A percentile compares a stretch with the other conserved stretches of the same genome.
phyloP scores from a whole-genome alignment of 35 echinoderm and acorn worm genomes.

The Heliocidaris tuberculata region DNA sequence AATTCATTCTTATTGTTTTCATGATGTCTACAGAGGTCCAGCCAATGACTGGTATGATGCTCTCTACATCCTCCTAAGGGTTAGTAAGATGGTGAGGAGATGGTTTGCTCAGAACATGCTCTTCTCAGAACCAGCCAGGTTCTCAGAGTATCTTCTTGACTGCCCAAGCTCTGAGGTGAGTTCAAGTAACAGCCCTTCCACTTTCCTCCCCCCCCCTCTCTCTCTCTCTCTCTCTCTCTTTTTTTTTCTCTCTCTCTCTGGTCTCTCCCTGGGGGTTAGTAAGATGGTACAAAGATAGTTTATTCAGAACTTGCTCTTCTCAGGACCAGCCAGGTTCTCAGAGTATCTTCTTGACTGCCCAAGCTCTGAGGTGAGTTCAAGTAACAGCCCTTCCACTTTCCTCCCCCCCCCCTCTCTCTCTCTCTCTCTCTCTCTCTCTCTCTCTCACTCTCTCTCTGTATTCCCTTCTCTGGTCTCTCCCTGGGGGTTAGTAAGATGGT shows the following conservation, averaged over 20 bases:
- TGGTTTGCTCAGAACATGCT: conserved; percentile 98
- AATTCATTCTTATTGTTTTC: background rate
- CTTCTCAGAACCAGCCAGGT: conserved; percentile 84
- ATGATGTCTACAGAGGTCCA: conserved; percentile 65
- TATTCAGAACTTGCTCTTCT: conserved; percentile 92
- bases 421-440: too few species aligned
- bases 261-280: conserved; percentile 66
- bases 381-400: background rate
- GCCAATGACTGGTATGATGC: conserved; percentile 98
- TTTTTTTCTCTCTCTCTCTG: too few species aligned
- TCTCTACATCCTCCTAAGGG: conserved; percentile 78
- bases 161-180: conserved; percentile 94
- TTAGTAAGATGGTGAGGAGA: conserved; percentile 76
- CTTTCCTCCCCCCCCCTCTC: too few species aligned
- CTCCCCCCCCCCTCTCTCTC: background rate
- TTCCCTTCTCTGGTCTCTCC: too few species aligned
- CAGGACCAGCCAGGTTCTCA: conserved; percentile 82
- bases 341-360: conserved; percentile 97
- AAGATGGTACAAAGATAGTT: conserved; percentile 87
- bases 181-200: background rate
- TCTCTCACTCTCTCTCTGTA: too few species aligned
- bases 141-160: conserved; percentile 96
- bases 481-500: too few species aligned
- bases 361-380: conserved; percentile 80
- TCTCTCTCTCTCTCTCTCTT: too few species aligned